Evolutionary conservation across 2,797 vertebrate species (phyloP).

Genomic region (Rhynchotus rufescens): DNA sequence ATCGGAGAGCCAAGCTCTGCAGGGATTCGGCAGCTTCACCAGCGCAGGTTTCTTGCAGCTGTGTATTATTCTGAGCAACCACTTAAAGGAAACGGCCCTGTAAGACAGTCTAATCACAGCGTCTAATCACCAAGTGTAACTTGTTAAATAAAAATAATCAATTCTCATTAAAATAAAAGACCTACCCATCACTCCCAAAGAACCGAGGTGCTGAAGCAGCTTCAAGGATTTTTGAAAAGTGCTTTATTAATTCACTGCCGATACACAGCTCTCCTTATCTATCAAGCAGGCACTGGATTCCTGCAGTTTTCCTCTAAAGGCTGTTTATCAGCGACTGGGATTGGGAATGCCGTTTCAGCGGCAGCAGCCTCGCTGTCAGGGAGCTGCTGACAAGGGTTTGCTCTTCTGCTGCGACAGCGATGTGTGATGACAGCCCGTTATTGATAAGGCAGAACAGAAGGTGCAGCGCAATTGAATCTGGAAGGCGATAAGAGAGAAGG

Average conservation of each 20-base stretch:
- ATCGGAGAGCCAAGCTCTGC: conserved; percentile 7
- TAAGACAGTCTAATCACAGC: neutral
- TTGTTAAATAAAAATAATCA: conserved; percentile 14
- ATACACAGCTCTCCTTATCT: neutral
- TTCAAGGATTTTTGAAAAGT: neutral
- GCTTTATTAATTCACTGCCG: neutral
- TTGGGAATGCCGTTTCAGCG: conserved; percentile 18
- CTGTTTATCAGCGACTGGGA: neutral
- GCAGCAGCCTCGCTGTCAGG: conserved; percentile 19
- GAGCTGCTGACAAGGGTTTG: conserved; percentile 65
- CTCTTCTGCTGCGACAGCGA: conserved; percentile 61
- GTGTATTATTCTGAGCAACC: conserved; percentile 51
- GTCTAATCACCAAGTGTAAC: neutral
- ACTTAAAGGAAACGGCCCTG: conserved; percentile 41
- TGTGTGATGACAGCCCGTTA: conserved; percentile 52
- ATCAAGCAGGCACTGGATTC: neutral
- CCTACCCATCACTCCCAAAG: neutral
- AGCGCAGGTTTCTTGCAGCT: conserved; percentile 47
- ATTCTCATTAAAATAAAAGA: neutral
- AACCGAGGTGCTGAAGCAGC: neutral
- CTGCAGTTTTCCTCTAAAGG: neutral
- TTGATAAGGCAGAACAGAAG: conserved; percentile 63
- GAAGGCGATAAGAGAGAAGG: conserved; percentile 27
- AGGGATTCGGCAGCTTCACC: conserved; percentile 2
- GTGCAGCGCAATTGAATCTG: conserved; percentile 43